These are phyloP conservation scores for Macroteleia sp. DNA, from an alignment of 2,888 invertebrate genomes.

Conservation along the genomic window DNA sequence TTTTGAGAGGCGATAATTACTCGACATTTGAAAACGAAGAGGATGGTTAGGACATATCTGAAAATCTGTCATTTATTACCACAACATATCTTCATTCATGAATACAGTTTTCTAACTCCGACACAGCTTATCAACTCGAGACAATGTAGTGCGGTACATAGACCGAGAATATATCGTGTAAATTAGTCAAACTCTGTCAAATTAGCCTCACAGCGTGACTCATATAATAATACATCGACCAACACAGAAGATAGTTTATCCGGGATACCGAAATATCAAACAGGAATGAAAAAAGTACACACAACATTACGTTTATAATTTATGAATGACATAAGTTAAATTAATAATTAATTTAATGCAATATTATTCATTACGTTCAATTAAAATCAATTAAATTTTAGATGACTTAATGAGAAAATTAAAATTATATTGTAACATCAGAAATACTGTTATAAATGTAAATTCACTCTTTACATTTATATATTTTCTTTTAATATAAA, in stretches of 20 bases:
- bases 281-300: neutral
- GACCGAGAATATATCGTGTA: slow-evolving; percentile 28
- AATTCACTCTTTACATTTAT: no score
- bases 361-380: no score
- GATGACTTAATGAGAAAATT: no score
- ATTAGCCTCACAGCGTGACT: slow-evolving; percentile 30
- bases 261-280: neutral
- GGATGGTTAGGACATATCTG: slow-evolving; percentile 9
- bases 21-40: neutral
- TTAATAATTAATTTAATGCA: no score
- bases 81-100: slow-evolving; percentile 7
- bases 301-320: neutral
- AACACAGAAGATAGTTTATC: slow-evolving; percentile 11
- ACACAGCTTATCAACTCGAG: slow-evolving; percentile 27
- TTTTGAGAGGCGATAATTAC: neutral
- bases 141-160: slow-evolving; percentile 19
- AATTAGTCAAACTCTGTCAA: slow-evolving; percentile 49
- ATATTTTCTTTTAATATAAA: no score
- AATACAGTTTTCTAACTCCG: slow-evolving; percentile 35
- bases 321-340: neutral
- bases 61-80: slow-evolving; percentile 21
- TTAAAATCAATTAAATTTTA: no score
- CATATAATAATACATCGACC: slow-evolving; percentile 30
- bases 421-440: no score
- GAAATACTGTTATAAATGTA: no score